Evolutionary conservation across 2,113 vertebrate species (phyloP), one percentile per base, ranked within the genome.

Genomic region (Trinectes maculatus): DNA sequence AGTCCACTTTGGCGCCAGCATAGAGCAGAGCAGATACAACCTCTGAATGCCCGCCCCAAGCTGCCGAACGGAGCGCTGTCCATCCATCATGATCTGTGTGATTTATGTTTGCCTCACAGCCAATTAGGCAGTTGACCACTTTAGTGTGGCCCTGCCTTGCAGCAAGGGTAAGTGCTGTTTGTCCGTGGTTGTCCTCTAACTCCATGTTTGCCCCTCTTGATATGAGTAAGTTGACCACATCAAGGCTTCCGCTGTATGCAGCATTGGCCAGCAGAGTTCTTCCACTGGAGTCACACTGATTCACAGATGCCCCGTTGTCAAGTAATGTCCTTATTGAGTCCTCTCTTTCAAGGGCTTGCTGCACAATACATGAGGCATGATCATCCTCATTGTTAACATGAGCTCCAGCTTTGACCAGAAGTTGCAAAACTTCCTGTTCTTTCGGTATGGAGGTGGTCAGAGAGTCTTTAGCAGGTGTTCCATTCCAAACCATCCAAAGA

Each of bases 401-500:
- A 55, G 98, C 98, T 0, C 98, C 98, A 0, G 98, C 98, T 92
- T 98, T 97, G 2, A 99, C 96, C 69, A 99, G 81, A 53, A 99
- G 93, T 80, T 98, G 98, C 8, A 98, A 81, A 1, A 99, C 97
- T 76, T 99, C 96, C 78, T 98, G 96, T 58, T 98, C 96, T 89
- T 93, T 96, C 29, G 96, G 98, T 83, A 98, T 95, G 18, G 95
- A 85, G 10, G 94, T 95, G 22, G 92, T 95, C 69, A 99, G 90
- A 5, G 98, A 97, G 86, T 98, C 96, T 90, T 96, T 95, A 48
- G 98, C 95, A 13, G 97, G 97, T 0, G 97, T 96, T 49, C 96
- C 95, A 9, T 97, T 99, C 98, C 97, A 99, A 49, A 99, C 94
- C 97, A 99, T 97, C 98, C 98, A 99, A 39, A 98, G 93, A 42